Conservation (phyloP, 2,113 vertebrate species). For the Aphelocoma coerulescens region DNA sequence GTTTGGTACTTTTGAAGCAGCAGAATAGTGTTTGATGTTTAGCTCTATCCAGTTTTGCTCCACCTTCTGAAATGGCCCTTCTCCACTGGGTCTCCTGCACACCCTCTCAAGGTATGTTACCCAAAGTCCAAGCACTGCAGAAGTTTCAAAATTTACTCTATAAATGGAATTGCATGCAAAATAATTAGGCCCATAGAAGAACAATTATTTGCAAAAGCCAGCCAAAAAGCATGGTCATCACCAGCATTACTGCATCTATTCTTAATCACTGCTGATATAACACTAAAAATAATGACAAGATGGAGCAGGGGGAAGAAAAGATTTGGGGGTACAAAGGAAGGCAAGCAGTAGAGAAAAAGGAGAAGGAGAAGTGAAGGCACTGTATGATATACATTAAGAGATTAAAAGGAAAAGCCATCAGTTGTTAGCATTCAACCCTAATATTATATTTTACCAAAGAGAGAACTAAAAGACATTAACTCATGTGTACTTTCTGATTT, state of each 20-base stretch:
- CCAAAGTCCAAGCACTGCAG: not conserved
- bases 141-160: not conserved
- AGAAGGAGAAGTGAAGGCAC: not conserved
- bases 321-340: not conserved
- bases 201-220: not conserved
- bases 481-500: slow-evolving; percentile 47
- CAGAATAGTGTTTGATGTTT: not conserved
- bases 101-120: not conserved
- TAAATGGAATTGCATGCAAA: not conserved
- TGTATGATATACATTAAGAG: not conserved
- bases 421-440: not conserved
- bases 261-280: not conserved
- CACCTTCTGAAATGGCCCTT: not conserved
- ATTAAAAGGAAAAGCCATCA: slow-evolving; percentile 3
- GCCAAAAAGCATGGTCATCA: not conserved
- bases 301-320: not conserved
- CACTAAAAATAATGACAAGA: not conserved
- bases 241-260: not conserved
- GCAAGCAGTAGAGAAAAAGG: not conserved
- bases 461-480: slow-evolving; percentile 28
- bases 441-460: slow-evolving; percentile 19
- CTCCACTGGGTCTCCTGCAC: not conserved
- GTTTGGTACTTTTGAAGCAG: not conserved
- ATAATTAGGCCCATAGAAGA: not conserved
- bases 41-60: not conserved